These are phyloP conservation scores for Amaurobius ferox DNA, from an alignment of 2,888 invertebrate genomes.

Conservation along the genomic window DNA sequence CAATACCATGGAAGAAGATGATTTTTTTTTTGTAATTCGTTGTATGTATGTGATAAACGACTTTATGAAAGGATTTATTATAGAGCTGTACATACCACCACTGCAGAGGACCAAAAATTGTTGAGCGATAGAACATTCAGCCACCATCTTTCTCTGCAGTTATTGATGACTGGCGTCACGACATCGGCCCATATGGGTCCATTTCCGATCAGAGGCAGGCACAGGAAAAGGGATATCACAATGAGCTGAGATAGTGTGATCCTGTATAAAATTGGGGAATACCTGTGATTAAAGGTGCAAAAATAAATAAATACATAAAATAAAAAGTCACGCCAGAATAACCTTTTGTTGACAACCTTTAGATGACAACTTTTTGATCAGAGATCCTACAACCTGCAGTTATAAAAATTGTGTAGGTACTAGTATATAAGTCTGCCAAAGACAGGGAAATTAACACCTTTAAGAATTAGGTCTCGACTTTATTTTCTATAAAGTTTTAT, in stretches of 20 bases:
- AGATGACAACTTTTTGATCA: too few relatives aligned
- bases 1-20: too few relatives aligned
- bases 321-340: neutral
- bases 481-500: too few relatives aligned
- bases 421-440: too few relatives aligned
- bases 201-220: conserved; percentile 50
- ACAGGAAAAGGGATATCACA: conserved; percentile 49
- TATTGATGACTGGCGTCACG: conserved; percentile 36
- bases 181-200: conserved; percentile 71
- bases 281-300: neutral
- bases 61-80: too few relatives aligned
- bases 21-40: too few relatives aligned
- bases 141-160: conserved; percentile 71
- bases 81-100: conserved; percentile 27
- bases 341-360: too few relatives aligned
- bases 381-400: too few relatives aligned
- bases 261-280: conserved; percentile 12
- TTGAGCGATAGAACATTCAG: conserved; percentile 62
- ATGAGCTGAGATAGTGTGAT: conserved; percentile 36
- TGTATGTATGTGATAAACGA: too few relatives aligned
- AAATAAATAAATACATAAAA: neutral
- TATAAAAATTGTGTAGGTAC: too few relatives aligned
- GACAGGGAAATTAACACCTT: too few relatives aligned
- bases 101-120: conserved; percentile 71
- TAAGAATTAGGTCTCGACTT: too few relatives aligned